phyloP scores from a whole-genome alignment of 2,888 invertebrate genomes.

The Prosapia bicincta region DNA sequence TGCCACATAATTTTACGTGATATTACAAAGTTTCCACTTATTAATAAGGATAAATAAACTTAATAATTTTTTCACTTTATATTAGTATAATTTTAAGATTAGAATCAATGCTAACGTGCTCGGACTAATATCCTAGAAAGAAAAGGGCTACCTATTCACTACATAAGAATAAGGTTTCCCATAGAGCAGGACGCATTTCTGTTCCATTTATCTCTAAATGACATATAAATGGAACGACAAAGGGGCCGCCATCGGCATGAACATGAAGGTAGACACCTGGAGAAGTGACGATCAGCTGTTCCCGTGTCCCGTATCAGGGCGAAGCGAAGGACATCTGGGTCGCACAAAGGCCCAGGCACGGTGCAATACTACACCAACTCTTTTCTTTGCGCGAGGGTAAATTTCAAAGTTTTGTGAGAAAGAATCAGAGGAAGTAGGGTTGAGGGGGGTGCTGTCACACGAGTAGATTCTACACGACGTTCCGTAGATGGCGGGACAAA shows the following conservation, averaged over 20 bases:
- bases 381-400: background rate
- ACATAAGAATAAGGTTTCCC: too few relatives aligned
- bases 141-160: too few relatives aligned
- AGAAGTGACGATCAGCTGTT: background rate
- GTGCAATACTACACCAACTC: background rate
- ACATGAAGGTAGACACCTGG: background rate
- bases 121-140: too few relatives aligned
- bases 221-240: background rate
- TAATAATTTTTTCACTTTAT: too few relatives aligned
- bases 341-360: background rate
- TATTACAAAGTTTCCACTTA: too few relatives aligned
- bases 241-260: background rate
- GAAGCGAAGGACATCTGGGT: background rate
- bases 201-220: too few relatives aligned
- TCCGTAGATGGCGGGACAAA: background rate
- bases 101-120: too few relatives aligned
- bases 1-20: too few relatives aligned
- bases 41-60: too few relatives aligned
- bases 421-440: background rate
- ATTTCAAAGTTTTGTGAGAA: background rate
- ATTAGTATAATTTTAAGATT: too few relatives aligned
- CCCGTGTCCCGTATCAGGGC: background rate
- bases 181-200: too few relatives aligned
- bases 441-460: background rate
- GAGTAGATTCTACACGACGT: background rate